Percentiles rank a stretch among this genome's conserved stretches.
Conservation (phyloP, 1,140 invertebrate genomes). For the Maconellicoccus hirsutus region DNA sequence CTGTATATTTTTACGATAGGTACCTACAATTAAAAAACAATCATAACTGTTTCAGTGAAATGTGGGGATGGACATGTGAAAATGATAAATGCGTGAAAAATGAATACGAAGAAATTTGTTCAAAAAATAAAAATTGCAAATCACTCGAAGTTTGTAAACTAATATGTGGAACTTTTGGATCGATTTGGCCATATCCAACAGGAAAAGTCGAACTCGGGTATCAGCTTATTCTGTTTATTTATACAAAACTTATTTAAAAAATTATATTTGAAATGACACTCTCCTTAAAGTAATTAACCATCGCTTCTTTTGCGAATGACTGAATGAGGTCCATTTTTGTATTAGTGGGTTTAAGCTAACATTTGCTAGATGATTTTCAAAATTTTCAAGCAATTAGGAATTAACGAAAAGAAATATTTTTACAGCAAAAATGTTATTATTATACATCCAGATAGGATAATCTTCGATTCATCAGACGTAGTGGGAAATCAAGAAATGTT, state of each 20-base stretch:
- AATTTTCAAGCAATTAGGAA: too few relatives aligned
- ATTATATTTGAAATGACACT: too few relatives aligned
- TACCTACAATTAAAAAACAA: too few relatives aligned
- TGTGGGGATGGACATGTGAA: conserved; percentile 32
- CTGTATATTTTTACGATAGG: too few relatives aligned
- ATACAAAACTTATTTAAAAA: not conserved
- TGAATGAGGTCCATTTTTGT: too few relatives aligned
- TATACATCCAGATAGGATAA: conserved; percentile 30
- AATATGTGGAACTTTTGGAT: conserved; percentile 50
- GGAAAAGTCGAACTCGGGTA: conserved; percentile 29
- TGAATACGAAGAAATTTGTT: not conserved
- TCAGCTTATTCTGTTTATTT: too few relatives aligned
- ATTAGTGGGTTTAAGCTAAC: too few relatives aligned
- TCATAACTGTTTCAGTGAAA: conserved; percentile 29
- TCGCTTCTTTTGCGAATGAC: too few relatives aligned
- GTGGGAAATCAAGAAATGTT: conserved; percentile 28
- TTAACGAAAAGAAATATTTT: not conserved
- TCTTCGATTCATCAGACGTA: conserved; percentile 42
- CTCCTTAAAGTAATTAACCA: too few relatives aligned
- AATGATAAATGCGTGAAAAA: conserved; percentile 32
- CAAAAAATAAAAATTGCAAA: not conserved
- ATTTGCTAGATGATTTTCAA: too few relatives aligned
- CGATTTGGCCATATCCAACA: conserved; percentile 58
- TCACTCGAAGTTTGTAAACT: conserved; percentile 44
- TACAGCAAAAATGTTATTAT: conserved; percentile 16